Evolutionary conservation across 2,797 vertebrate species (phyloP).

Genomic region (Acipenser ruthenus): DNA sequence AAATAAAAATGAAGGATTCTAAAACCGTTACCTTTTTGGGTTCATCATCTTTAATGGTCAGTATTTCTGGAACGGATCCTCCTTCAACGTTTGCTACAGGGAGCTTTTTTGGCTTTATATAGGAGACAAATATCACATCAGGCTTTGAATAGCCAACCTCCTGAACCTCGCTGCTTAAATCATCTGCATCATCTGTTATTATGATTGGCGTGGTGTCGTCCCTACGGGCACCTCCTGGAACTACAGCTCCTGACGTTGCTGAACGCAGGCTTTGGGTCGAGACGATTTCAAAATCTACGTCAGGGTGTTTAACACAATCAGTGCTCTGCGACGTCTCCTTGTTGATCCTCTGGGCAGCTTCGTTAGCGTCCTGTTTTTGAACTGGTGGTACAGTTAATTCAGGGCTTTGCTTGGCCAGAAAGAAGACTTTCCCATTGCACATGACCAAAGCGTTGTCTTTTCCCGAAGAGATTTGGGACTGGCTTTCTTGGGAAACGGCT

Average conservation of each 20-base stretch:
- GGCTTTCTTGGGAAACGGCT: slow-evolving; percentile 1
- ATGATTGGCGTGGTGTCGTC: slow-evolving; percentile 2
- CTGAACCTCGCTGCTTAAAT: slow-evolving; percentile 50
- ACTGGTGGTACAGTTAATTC: slow-evolving; percentile 16
- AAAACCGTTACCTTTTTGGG: neutral
- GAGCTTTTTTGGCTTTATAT: slow-evolving; percentile 46
- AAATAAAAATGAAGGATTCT: too few relatives aligned
- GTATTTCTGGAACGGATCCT: neutral
- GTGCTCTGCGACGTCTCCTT: slow-evolving; percentile 17
- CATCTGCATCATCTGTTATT: slow-evolving; percentile 21
- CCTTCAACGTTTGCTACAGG: slow-evolving; percentile 6
- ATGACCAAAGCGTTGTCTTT: slow-evolving; percentile 42
- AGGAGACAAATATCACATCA: slow-evolving; percentile 62
- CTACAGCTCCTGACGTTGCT: neutral
- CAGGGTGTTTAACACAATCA: slow-evolving; percentile 4
- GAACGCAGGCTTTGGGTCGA: slow-evolving; percentile 6
- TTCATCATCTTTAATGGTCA: neutral
- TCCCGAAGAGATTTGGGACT: slow-evolving; percentile 17
- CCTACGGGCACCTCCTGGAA: neutral
- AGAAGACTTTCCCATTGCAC: slow-evolving; percentile 52
- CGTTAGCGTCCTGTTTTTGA: slow-evolving; percentile 1
- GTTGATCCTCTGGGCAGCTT: neutral
- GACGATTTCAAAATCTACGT: neutral
- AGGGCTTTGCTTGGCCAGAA: slow-evolving; percentile 40
- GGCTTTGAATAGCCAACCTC: slow-evolving; percentile 20